Evolutionary conservation across 2,113 vertebrate genomes (phyloP), one percentile per base, ranked within the genome.

Genomic region (Alligator mississippiensis): DNA sequence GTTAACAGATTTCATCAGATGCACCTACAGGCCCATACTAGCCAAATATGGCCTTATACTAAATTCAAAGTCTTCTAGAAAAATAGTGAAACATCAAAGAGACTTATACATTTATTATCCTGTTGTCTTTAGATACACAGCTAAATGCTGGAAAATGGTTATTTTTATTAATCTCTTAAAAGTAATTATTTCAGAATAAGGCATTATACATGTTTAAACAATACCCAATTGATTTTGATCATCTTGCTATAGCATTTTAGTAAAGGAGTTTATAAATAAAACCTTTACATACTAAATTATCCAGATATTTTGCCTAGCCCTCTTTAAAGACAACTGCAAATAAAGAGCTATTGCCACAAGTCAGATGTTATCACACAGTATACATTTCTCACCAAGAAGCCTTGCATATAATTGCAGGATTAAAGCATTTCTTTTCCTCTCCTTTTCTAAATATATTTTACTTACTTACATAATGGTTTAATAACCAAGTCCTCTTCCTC

Each of bases 381-480:
- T 90, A 54, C 7, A 24, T 89, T 92, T 87, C 89, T 81, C 81
- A 91, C 47, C 82, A 88, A 60, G 34, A 85, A 30, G 80, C 30
- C 76, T 78, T 60, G n/a, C 86, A 25, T 18, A 18, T 91, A 92
- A 94, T 62, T 88, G 87, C 95, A 96, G 91, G 80, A 80, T 84
- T 93, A 95, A 94, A 86, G 62, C 83, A 93, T 91, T 24, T n/a
- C 80, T 74, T 75, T 89, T 68, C 80, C 72, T 93, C 87, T 87
- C 77, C 90, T 93, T 95, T 93, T 88, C 85, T 90, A 91, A 90
- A 88, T 74, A 91, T 95, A 92, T 93, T 96, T 96, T 96, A 85
- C 92, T 96, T 95, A 87, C 61, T 96, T 97, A 90, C 38, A 62
- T 92, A 97, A 97, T 89, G 61, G 78, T 95, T 94, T 93, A 93